Evolutionary conservation across 1,140 invertebrate species (phyloP).

Genomic region (Pogonomyrmex barbatus): DNA sequence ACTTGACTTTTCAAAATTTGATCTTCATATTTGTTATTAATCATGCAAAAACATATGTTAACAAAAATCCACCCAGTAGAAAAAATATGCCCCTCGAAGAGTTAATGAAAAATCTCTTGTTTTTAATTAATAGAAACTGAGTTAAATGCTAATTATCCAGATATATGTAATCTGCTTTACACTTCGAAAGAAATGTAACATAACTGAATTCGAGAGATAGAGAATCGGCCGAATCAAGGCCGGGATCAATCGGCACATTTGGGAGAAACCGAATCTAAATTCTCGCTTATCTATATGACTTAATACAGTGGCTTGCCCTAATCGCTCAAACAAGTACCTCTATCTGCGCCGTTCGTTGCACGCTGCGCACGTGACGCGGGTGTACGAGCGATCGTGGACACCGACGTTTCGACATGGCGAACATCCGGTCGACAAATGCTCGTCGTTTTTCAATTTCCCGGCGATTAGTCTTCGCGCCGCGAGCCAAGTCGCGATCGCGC

Average conservation of each 20-base stretch:
- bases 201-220: not conserved
- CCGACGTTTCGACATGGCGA: not conserved
- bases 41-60: too few species aligned
- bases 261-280: constrained; percentile 34
- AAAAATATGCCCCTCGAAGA: too few species aligned
- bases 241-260: not conserved
- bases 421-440: not conserved
- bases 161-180: not conserved
- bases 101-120: not conserved
- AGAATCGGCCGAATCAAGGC: constrained; percentile 24
- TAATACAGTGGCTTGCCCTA: constrained; percentile 65
- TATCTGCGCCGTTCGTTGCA: constrained; percentile 33
- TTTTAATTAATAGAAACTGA: not conserved
- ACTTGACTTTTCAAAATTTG: too few species aligned
- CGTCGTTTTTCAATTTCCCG: not conserved
- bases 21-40: too few species aligned
- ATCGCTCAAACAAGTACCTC: constrained; percentile 53
- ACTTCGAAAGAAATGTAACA: not conserved
- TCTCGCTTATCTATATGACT: constrained; percentile 58
- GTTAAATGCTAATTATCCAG: not conserved
- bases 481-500: constrained; percentile 20
- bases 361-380: not conserved
- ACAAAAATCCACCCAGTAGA: too few species aligned
- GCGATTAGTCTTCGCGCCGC: constrained; percentile 45
- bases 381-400: constrained; percentile 20